Evolutionary conservation across 2,113 vertebrate genomes (phyloP).

Genomic region (Oryctolagus cuniculus): mOryCun1.1 NC_091438.1:108109501-108110000

Average conservation of each 20-base stretch:
- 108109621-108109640: neutral
- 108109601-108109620: neutral
- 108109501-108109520: neutral
- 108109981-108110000: neutral
- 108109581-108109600: neutral
- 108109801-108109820: neutral
- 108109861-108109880: neutral
- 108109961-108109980: neutral
- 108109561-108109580: neutral
- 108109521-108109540: neutral
- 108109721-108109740: neutral
- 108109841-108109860: no score
- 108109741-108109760: accelerated
- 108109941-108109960: neutral
- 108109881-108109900: neutral
- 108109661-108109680: neutral
- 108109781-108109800: neutral
- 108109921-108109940: neutral
- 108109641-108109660: neutral
- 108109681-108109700: neutral
- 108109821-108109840: no score
- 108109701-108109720: neutral
- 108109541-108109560: neutral
- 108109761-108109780: neutral
- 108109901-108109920: neutral